Evolutionary conservation across 2,113 vertebrate species (phyloP).

Genomic region (Phyllostomus hastatus): DNA sequence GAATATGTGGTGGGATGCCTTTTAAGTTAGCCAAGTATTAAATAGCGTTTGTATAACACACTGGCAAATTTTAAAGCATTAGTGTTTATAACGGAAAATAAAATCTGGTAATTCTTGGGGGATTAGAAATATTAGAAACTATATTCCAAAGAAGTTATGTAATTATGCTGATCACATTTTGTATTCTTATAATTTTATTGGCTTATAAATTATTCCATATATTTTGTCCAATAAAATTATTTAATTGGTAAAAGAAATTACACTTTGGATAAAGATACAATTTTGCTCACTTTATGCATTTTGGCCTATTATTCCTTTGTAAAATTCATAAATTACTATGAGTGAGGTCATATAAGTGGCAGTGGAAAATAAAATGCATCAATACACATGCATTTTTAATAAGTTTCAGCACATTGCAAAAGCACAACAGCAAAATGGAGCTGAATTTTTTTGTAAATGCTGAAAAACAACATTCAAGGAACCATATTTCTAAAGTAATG

Average conservation of each 20-base stretch:
- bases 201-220: conserved; percentile 70
- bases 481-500: not conserved
- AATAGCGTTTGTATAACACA: conserved; percentile 55
- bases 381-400: conserved; percentile 67
- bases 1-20: conserved; percentile 31
- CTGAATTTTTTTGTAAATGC: not conserved
- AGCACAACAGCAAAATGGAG: not conserved
- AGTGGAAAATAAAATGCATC: conserved; percentile 68
- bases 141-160: conserved; percentile 61
- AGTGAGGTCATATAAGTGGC: conserved; percentile 66
- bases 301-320: conserved; percentile 63
- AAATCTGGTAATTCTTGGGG: conserved; percentile 66
- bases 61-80: conserved; percentile 62
- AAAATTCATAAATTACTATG: conserved; percentile 70
- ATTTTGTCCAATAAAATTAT: conserved; percentile 72
- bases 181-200: conserved; percentile 67
- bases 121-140: conserved; percentile 67
- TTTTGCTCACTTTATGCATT: conserved; percentile 66
- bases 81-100: conserved; percentile 65
- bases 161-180: conserved; percentile 67
- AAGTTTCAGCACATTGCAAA: conserved; percentile 43
- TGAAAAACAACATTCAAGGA: not conserved
- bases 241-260: conserved; percentile 73
- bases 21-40: conserved; percentile 58
- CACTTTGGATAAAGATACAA: conserved; percentile 63